Conservation (phyloP, 2,113 vertebrate species). For the Neoarius graeffei region DNA sequence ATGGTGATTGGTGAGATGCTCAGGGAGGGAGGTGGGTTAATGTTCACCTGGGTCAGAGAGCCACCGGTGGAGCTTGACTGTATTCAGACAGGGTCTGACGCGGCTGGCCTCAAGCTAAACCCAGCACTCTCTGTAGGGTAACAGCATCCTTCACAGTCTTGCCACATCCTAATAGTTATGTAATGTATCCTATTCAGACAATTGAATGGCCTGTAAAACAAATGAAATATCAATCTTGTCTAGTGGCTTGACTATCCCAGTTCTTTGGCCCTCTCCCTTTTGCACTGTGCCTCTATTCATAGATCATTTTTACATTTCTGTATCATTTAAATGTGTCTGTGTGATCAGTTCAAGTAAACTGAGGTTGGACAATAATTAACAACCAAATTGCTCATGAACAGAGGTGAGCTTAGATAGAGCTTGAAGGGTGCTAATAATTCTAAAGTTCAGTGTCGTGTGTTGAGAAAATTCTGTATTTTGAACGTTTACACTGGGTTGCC, state of each 20-base stretch:
- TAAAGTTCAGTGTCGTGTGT: neutral
- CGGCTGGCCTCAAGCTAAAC: constrained; percentile 69
- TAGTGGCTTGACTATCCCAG: constrained; percentile 41
- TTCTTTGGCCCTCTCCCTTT: constrained; percentile 63
- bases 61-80: constrained; percentile 59
- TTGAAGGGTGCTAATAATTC: neutral
- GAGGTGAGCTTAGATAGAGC: neutral
- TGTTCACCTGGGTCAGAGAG: constrained; percentile 68
- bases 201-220: constrained; percentile 32
- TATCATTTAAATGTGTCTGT: neutral
- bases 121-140: constrained; percentile 63
- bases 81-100: constrained; percentile 53
- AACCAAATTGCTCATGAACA: neutral
- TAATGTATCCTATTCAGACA: constrained; percentile 50
- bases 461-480: neutral
- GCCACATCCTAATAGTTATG: constrained; percentile 50
- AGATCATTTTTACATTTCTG: neutral
- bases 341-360: neutral
- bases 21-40: constrained; percentile 71
- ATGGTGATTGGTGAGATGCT: constrained; percentile 67
- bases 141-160: constrained; percentile 51
- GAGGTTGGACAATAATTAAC: neutral
- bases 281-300: constrained; percentile 61
- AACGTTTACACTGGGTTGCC: neutral
- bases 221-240: constrained; percentile 49